Base-by-base conservation (phyloP, 2,797 vertebrate species). In the Antennarius maculatus region DNA sequence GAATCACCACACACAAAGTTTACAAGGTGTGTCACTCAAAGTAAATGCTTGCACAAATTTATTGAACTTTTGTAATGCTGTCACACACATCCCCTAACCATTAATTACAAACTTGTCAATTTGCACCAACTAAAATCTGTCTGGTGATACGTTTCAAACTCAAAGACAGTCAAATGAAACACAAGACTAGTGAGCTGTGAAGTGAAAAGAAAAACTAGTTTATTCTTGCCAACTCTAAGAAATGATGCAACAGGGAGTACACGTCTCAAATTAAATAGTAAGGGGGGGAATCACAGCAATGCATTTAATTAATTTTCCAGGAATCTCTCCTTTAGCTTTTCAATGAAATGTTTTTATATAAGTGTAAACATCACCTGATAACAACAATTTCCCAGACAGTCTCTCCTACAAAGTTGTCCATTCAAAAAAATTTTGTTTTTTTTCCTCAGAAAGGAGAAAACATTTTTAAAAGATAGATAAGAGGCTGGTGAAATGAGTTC, bases 1-100 rank as follows among this genome's bases (percentile, higher is more conserved):
- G 91, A 92, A 66, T 77, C 90, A 86, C 69, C 86, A 87, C 71
- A 91, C 89, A 65, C 88, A 84, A 71, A 87, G 79, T 88, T 93
- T 91, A 80, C 88, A 85, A 71, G 89, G 92, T 92, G 83, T 86
- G 89, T 81, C 81, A 80, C 60, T 74, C 61, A 82, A 68, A 74
- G 67, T 71, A 69, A 80, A 67, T 18, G 46, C 39, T 52, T 56
- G 57, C 45, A 71, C 69, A 70, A 47, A 84, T 77, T 31, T 75
- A 74, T 34, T n/a, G 54, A 74, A 55, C 45, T 47, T 72, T 69
- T 72, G 54, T 77, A 43, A 45, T 12, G 50, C 39, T 58, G 57
- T 67, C 69, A 65, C 15, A 14, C 13, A 54, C 53, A 14, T 41
- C n/a, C 16, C n/a, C 16, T n/a, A 2, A 43, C 41, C 34, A 10